A percentile compares a stretch with the other conserved stretches of the same genome.
These are phyloP conservation scores for Microcebus lehilahytsara DNA, from an alignment of 2,113 vertebrate genomes.

Conservation along the genomic window DNA sequence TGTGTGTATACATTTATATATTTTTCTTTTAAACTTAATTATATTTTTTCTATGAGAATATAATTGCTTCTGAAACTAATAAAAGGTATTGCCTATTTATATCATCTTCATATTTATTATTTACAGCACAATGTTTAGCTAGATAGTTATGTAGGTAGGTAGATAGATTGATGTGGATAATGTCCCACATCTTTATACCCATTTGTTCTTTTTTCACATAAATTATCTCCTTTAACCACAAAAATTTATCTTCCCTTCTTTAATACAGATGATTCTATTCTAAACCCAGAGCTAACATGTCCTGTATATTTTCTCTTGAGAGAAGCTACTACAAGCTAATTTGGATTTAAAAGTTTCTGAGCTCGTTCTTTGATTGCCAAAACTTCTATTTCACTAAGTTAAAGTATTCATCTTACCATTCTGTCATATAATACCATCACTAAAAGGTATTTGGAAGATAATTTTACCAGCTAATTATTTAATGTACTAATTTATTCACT, in stretches of 20 bases:
- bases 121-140: neutral
- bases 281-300: neutral
- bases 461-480: neutral
- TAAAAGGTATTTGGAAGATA: neutral
- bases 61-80: neutral
- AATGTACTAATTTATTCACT: neutral
- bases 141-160: neutral
- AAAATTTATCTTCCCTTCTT: neutral
- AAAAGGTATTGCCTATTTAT: neutral
- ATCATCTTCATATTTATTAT: neutral
- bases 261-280: neutral
- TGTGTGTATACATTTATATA: neutral
- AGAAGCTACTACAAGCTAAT: neutral
- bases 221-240: neutral
- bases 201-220: neutral
- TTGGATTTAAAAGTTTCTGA: neutral
- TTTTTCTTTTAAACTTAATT: neutral
- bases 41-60: too few species aligned
- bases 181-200: neutral
- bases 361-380: neutral
- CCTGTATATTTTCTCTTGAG: neutral
- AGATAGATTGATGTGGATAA: neutral
- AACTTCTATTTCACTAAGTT: neutral
- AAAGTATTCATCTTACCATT: neutral
- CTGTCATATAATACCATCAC: neutral